Conservation (phyloP, 2,888 invertebrate genomes). For the Macrophya annulata region DNA sequence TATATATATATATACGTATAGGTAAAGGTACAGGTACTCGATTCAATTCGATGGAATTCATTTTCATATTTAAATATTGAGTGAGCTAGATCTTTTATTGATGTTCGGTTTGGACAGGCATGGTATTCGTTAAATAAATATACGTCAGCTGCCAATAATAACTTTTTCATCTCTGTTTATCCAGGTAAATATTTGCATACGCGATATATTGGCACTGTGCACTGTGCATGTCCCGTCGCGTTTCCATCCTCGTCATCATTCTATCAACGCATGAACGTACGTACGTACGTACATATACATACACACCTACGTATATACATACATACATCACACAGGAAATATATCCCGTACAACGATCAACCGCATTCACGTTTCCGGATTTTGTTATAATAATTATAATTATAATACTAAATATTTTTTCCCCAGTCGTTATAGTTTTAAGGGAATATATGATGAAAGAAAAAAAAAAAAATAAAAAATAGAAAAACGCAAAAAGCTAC, state of each 20-base stretch:
- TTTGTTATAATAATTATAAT: not conserved
- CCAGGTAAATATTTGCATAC: slow-evolving; percentile 44
- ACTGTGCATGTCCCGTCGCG: slow-evolving; percentile 13
- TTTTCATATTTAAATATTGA: slow-evolving; percentile 34
- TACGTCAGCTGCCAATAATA: slow-evolving; percentile 49
- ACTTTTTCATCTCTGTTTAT: slow-evolving; percentile 49
- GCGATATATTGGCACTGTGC: not conserved
- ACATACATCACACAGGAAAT: not conserved
- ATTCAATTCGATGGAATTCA: not conserved
- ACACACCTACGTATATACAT: not conserved
- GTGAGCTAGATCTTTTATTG: slow-evolving; percentile 25
- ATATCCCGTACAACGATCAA: not conserved
- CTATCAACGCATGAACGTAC: too few species aligned
- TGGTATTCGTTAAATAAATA: slow-evolving; percentile 46
- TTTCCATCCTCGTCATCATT: not conserved
- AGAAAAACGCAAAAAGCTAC: not conserved
- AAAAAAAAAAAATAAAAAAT: not conserved
- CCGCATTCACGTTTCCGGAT: slow-evolving; percentile 20
- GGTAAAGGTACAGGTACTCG: not conserved
- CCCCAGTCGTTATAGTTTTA: too few species aligned
- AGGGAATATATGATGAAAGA: not conserved
- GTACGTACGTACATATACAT: too few species aligned
- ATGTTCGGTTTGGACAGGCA: slow-evolving; percentile 1
- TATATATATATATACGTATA: too few species aligned
- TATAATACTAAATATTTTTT: not conserved